These are phyloP conservation scores for Ptychochromis oligacanthus DNA, from an alignment of 2,113 vertebrate genomes.

Conservation along the genomic window DNA sequence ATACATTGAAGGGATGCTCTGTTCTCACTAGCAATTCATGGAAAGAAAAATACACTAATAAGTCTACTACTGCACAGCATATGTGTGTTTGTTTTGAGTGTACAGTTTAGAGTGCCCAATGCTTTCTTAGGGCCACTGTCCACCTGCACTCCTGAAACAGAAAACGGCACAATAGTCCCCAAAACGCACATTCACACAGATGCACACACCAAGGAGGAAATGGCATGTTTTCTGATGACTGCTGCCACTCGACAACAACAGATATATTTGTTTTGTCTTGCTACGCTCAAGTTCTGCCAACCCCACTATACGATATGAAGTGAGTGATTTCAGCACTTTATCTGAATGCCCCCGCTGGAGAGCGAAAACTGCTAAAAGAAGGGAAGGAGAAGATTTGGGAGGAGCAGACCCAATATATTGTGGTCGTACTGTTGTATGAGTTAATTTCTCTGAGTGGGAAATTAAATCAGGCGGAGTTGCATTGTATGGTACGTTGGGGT, in stretches of 20 bases:
- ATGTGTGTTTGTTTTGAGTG: background rate
- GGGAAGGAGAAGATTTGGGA: background rate
- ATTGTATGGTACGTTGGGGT: background rate
- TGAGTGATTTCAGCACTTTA: slow-evolving; percentile 55
- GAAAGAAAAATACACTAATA: background rate
- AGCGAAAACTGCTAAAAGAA: slow-evolving; percentile 39
- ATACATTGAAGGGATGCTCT: background rate
- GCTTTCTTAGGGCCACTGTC: background rate
- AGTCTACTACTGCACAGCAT: background rate
- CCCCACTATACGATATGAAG: slow-evolving; percentile 37
- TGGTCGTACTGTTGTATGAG: background rate
- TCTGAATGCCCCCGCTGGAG: slow-evolving; percentile 18
- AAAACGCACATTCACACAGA: background rate
- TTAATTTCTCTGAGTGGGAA: slow-evolving; percentile 4
- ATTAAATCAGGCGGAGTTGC: background rate
- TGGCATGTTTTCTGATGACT: background rate
- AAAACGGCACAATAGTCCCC: background rate
- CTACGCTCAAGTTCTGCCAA: slow-evolving; percentile 30
- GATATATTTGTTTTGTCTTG: slow-evolving; percentile 54
- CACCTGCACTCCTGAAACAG: background rate
- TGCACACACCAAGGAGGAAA: background rate
- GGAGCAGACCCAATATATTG: background rate
- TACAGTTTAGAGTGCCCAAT: background rate
- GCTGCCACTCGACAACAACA: slow-evolving; percentile 20
- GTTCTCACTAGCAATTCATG: background rate